Conservation (phyloP, 1,140 invertebrate genomes). For the Sycophaga agraensis region DNA sequence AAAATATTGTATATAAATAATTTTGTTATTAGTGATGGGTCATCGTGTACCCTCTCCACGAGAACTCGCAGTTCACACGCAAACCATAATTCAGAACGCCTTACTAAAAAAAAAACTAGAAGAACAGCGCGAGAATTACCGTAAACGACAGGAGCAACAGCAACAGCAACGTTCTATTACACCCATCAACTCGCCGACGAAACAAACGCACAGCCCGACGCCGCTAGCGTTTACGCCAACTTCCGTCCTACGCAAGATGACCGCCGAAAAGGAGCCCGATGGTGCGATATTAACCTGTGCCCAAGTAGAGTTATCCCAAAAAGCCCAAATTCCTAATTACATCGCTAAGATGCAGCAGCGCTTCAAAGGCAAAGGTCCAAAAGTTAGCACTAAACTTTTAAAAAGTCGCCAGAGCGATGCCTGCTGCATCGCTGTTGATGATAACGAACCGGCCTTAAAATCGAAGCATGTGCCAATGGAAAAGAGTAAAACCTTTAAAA, state of each 20-base stretch:
- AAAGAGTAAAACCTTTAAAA: too few relatives aligned
- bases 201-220: slow-evolving; percentile 60
- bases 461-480: slow-evolving; percentile 31
- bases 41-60: slow-evolving; percentile 79
- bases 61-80: slow-evolving; percentile 78
- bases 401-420: not conserved
- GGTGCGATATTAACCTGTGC: slow-evolving; percentile 47
- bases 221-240: slow-evolving; percentile 86
- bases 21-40: slow-evolving; percentile 58
- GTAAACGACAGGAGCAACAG: slow-evolving; percentile 73
- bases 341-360: slow-evolving; percentile 18
- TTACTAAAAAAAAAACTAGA: slow-evolving; percentile 84
- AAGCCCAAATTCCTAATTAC: not conserved
- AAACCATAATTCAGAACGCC: slow-evolving; percentile 79
- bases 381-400: not conserved
- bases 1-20: not conserved
- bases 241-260: slow-evolving; percentile 89
- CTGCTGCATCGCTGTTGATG: slow-evolving; percentile 1
- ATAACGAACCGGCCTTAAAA: slow-evolving; percentile 34
- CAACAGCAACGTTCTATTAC: slow-evolving; percentile 48
- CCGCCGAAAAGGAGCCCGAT: slow-evolving; percentile 78
- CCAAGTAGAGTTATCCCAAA: slow-evolving; percentile 11
- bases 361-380: not conserved
- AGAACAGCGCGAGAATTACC: slow-evolving; percentile 79
- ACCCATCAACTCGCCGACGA: slow-evolving; percentile 50